phyloP scores from a whole-genome alignment of 2,113 vertebrate species.

The Oceanites oceanicus region DNA sequence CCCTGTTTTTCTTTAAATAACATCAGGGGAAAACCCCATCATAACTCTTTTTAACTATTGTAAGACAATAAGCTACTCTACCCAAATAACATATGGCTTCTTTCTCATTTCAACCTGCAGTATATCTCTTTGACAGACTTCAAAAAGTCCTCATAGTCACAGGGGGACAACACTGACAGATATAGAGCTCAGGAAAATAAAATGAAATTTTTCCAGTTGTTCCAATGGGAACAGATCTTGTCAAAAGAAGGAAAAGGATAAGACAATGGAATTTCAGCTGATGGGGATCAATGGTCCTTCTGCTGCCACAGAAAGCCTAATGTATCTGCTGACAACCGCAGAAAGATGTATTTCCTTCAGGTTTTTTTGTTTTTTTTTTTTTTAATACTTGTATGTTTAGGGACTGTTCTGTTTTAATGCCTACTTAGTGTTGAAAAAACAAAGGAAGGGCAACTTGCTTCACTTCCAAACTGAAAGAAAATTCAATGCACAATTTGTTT shows the following conservation, averaged over 20 bases:
- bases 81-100: not conserved
- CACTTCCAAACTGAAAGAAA: not conserved
- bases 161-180: not conserved
- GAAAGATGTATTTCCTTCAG: not conserved
- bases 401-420: not conserved
- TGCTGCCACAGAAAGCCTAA: not conserved
- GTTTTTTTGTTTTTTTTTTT: not conserved
- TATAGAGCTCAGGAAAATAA: not conserved
- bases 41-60: slow-evolving; percentile 3
- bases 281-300: not conserved
- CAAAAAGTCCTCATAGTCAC: not conserved
- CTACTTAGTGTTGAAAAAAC: not conserved
- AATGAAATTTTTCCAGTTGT: not conserved
- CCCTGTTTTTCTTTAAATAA: not conserved
- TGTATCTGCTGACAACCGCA: not conserved
- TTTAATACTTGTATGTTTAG: not conserved
- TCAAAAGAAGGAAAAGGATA: not conserved
- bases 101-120: slow-evolving; percentile 4
- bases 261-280: not conserved
- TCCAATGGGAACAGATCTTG: not conserved
- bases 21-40: not conserved
- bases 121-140: not conserved
- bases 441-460: not conserved
- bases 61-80: slow-evolving; percentile 6
- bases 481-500: not conserved